phyloP scores from a whole-genome alignment of 1,140 invertebrate genomes.

The Macrobrachium rosenbergii region DNA sequence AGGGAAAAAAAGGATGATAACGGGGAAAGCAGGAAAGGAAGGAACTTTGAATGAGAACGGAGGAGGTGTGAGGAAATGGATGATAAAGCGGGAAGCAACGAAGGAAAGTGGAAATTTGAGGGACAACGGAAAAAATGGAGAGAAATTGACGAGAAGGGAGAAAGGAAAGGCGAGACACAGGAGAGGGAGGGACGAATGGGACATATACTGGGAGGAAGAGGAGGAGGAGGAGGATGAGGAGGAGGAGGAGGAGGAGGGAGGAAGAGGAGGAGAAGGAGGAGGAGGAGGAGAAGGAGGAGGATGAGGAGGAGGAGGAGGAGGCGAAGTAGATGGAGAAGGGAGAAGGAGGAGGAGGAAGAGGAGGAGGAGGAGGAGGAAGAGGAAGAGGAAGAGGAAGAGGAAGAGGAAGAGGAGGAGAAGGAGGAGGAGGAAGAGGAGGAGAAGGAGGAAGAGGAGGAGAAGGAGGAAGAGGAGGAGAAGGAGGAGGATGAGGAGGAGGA shows the following conservation, averaged over 20 bases:
- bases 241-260: not conserved
- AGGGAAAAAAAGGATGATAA: not conserved
- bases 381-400: not conserved
- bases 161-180: not conserved
- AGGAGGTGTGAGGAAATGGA: not conserved
- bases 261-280: no score
- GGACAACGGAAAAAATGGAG: not conserved
- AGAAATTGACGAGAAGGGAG: not conserved
- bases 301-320: not conserved
- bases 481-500: not conserved
- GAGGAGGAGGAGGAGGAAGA: not conserved
- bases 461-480: not conserved
- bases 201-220: no score
- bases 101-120: not conserved
- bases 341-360: not conserved
- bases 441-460: not conserved
- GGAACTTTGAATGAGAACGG: not conserved
- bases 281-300: no score
- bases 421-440: not conserved
- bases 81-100: not conserved
- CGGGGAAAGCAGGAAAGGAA: not conserved
- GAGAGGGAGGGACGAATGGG: not conserved
- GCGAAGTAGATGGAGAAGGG: no score
- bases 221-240: not conserved
- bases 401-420: not conserved